phyloP scores from a whole-genome alignment of 2,888 invertebrate genomes.

The Euphydryas editha region DNA sequence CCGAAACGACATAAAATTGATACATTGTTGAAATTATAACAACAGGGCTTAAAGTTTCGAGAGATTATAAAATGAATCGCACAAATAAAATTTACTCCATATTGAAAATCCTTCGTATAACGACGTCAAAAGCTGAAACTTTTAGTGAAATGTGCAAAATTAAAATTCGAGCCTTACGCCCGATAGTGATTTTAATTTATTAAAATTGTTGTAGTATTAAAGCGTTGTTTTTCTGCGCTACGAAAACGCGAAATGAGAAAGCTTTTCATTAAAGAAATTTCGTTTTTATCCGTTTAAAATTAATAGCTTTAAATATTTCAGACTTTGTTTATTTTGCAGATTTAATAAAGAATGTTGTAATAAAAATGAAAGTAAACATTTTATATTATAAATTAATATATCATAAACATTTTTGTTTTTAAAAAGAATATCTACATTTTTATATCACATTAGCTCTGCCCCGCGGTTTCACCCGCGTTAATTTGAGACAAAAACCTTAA shows the following conservation, averaged over 20 bases:
- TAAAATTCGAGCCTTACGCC: conserved; percentile 46
- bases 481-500: too few species aligned
- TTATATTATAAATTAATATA: neutral
- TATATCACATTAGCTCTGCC: too few species aligned
- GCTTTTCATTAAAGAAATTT: conserved; percentile 25
- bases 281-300: conserved; percentile 18
- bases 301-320: conserved; percentile 1
- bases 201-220: conserved; percentile 30
- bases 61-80: conserved; percentile 19
- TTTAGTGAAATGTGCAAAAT: conserved; percentile 46
- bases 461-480: too few species aligned
- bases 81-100: conserved; percentile 47
- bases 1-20: conserved; percentile 3
- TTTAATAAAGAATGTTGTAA: neutral
- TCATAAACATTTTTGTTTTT: neutral
- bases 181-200: conserved; percentile 41
- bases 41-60: conserved; percentile 4
- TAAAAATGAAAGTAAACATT: neutral
- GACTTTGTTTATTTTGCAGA: neutral
- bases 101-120: conserved; percentile 47
- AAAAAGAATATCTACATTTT: too few species aligned
- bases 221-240: conserved; percentile 21
- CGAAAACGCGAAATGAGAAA: conserved; percentile 27
- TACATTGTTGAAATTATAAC: conserved; percentile 15
- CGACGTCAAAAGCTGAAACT: conserved; percentile 47